Evolutionary conservation across 2,113 vertebrate genomes (phyloP), one percentile per base, ranked within the genome.

Genomic region (Petrocephalus zakoni): DNA sequence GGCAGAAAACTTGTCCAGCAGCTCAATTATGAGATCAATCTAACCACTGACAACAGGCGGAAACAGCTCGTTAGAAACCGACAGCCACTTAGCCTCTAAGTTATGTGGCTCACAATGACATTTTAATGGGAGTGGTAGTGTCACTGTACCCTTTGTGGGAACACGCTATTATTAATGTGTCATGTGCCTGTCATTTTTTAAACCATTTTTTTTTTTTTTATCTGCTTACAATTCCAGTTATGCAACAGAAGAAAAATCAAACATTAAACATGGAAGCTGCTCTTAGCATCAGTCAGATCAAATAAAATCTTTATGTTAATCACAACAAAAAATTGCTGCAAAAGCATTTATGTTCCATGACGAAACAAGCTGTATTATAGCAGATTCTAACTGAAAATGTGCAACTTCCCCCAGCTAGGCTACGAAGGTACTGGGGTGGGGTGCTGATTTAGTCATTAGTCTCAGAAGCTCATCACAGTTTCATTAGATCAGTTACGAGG

Each of bases 21-120:
- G 37, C 34, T 83, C 42, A 83, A 83, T 47, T 83, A 83, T n/a
- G 17, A 47, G 49, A 83, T 49, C 42, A 83, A 83, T 22, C 42
- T 83, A 83, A 83, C 46, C 81, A 83, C 46, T 19, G 75, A 81
- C 75, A 81, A 81, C 75, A 81, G 29, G 42, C 75, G 42, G 75
- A 81, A 81, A 81, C 15, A 46, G 61, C 61, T 68, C 29, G 61
- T 68, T 68, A 29, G 61, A 29, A 68, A 68, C 61, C 29, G 61
- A 68, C 61, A 68, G 61, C 61, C 25, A 68, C n/a, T 68, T 68
- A 68, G 34, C 72, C 34, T 78, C 29, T 29, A 78, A 78, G 72
- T 42, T 37, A 78, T 78, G 72, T 42, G 15, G 15, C 34, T 78
- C 72, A 78, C 34, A 78, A 37, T 78, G 34, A 78, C 72, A 78